These are phyloP conservation scores for Clupea harengus DNA, from an alignment of 2,113 vertebrate species.

Conservation along the genomic window DNA sequence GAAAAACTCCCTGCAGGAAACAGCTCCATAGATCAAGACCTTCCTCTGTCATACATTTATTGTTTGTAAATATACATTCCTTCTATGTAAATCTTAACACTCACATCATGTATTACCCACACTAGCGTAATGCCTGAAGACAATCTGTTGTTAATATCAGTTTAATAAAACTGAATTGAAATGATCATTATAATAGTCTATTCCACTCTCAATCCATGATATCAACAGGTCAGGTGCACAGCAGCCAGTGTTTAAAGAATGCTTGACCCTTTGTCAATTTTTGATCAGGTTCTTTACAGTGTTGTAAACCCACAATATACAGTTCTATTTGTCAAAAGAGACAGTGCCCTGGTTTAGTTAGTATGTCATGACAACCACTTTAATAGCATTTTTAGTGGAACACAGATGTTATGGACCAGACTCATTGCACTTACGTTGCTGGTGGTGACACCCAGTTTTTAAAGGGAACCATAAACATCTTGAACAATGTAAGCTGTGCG, in stretches of 20 bases:
- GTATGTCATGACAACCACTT: background rate
- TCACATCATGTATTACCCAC: background rate
- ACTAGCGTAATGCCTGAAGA: too few species aligned
- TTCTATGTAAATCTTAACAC: background rate
- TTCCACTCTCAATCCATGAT: too few species aligned
- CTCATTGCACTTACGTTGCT: background rate
- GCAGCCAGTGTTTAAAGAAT: background rate
- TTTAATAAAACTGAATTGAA: too few species aligned
- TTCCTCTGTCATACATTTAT: background rate
- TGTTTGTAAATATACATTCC: background rate
- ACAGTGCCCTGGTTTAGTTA: background rate
- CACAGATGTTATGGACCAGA: background rate
- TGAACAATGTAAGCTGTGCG: background rate
- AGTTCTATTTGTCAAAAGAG: background rate
- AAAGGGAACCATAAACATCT: background rate
- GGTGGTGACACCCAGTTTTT: background rate
- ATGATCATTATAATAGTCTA: too few species aligned
- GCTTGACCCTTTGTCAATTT: background rate
- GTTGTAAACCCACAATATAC: background rate
- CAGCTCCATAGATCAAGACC: too few species aligned
- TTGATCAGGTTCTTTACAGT: background rate
- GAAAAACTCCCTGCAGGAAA: too few species aligned
- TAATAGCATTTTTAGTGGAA: background rate
- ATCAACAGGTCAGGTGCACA: background rate
- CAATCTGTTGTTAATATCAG: too few species aligned